Evolutionary conservation across 1,140 invertebrate genomes (phyloP).

Genomic region (Drosophila sp.): DNA sequence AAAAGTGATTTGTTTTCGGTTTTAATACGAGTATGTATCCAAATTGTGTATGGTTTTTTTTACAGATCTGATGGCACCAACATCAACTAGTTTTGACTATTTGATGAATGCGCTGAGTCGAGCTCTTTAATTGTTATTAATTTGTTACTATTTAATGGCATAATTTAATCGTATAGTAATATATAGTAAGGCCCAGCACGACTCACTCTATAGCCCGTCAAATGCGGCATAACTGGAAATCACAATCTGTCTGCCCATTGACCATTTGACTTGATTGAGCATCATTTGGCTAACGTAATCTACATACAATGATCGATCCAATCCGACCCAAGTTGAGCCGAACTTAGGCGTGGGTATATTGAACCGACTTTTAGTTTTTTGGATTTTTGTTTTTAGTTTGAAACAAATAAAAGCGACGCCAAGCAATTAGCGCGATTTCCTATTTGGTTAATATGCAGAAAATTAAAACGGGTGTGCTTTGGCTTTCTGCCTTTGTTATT

Average conservation of each 20-base stretch:
- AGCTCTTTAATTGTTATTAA: slow-evolving; percentile 74
- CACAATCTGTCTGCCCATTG: slow-evolving; percentile 7
- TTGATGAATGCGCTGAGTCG: slow-evolving; percentile 55
- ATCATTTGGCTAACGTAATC: slow-evolving; percentile 55
- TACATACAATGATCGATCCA: slow-evolving; percentile 68
- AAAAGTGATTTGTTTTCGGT: slow-evolving; percentile 74
- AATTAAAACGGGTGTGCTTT: slow-evolving; percentile 79
- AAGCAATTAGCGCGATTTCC: slow-evolving; percentile 79
- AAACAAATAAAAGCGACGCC: slow-evolving; percentile 52
- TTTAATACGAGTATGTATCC: slow-evolving; percentile 28
- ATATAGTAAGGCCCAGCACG: slow-evolving; percentile 51
- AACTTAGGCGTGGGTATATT: slow-evolving; percentile 55
- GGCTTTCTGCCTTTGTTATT: slow-evolving; percentile 56
- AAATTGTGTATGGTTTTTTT: slow-evolving; percentile 13
- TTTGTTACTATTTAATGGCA: slow-evolving; percentile 72
- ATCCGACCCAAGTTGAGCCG: slow-evolving; percentile 4
- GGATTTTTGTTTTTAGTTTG: background rate
- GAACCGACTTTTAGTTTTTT: slow-evolving; percentile 36
- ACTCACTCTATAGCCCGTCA: slow-evolving; percentile 24
- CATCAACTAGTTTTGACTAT: slow-evolving; percentile 56
- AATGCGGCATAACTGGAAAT: slow-evolving; percentile 20
- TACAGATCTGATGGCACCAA: slow-evolving; percentile 35
- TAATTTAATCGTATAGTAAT: slow-evolving; percentile 61
- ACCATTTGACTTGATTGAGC: slow-evolving; percentile 38
- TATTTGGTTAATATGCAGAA: slow-evolving; percentile 82